These are phyloP conservation scores for Xestia c-nigrum DNA, from an alignment of 2,888 invertebrate species.

Conservation along the genomic window DNA sequence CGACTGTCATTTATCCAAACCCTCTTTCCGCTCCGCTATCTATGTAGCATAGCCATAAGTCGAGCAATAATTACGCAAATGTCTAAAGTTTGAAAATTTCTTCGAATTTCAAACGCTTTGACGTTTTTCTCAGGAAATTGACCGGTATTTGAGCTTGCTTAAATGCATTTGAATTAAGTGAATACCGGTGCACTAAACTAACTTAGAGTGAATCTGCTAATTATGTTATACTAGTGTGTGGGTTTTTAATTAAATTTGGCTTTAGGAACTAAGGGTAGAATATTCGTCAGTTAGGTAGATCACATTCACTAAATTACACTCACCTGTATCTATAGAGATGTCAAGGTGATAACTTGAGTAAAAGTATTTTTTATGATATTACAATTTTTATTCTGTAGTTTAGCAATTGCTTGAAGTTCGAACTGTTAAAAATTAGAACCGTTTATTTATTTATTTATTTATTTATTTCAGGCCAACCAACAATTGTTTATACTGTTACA, in stretches of 20 bases:
- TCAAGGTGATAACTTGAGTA: too few relatives aligned
- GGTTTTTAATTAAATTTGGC: not conserved
- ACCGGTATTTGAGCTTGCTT: slow-evolving; percentile 19
- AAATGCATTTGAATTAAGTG: slow-evolving; percentile 5
- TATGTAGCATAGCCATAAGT: not conserved
- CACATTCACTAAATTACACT: too few relatives aligned
- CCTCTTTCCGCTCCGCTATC: not conserved
- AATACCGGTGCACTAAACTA: not conserved
- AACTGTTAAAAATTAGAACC: too few relatives aligned
- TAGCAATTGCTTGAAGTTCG: too few relatives aligned
- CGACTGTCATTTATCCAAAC: not conserved
- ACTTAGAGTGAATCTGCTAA: not conserved
- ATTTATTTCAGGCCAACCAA: too few relatives aligned
- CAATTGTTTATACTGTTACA: too few relatives aligned
- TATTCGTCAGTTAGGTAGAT: not conserved
- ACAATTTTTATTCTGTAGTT: too few relatives aligned
- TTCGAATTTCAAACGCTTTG: slow-evolving; percentile 28
- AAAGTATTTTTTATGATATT: too few relatives aligned
- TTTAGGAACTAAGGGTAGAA: not conserved
- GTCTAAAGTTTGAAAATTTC: slow-evolving; percentile 35
- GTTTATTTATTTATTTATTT: too few relatives aligned
- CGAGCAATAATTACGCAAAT: slow-evolving; percentile 43
- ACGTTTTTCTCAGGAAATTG: slow-evolving; percentile 36
- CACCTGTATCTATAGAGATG: too few relatives aligned
- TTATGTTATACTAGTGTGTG: not conserved